Evolutionary conservation across 2,797 vertebrate genomes (phyloP).

Genomic region (Forpus xanthops): DNA sequence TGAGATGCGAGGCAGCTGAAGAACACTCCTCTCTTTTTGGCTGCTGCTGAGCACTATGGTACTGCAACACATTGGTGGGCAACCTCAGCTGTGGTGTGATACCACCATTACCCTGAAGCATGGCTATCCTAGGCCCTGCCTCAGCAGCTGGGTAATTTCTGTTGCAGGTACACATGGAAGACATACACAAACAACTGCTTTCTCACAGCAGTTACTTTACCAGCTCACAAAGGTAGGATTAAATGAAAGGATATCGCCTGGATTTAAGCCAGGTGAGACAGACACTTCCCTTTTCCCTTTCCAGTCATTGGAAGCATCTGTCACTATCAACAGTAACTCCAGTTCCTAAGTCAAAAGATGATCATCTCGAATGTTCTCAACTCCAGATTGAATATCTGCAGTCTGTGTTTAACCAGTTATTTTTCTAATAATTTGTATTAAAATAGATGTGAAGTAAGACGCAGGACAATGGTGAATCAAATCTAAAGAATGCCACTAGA

Average conservation of each 20-base stretch:
- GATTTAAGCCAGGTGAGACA: neutral
- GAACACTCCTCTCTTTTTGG: neutral
- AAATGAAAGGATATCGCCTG: neutral
- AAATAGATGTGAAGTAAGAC: neutral
- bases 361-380: neutral
- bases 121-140: neutral
- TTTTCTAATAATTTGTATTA: neutral
- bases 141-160: neutral
- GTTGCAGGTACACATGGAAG: fast-evolving
- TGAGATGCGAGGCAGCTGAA: neutral
- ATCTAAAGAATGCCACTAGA: neutral
- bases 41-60: fast-evolving
- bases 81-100: fast-evolving
- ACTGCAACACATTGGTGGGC: neutral
- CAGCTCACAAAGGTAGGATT: neutral
- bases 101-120: too few relatives aligned
- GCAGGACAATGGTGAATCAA: neutral
- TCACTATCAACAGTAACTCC: neutral
- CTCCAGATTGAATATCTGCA: neutral
- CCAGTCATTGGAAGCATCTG: neutral
- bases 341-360: neutral
- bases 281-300: neutral
- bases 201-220: neutral
- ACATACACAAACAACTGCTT: neutral
- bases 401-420: neutral